Evolutionary conservation across 1,140 invertebrate species (phyloP), one percentile per base, ranked within the genome.

Genomic region (Leptopilina clavipes): DNA sequence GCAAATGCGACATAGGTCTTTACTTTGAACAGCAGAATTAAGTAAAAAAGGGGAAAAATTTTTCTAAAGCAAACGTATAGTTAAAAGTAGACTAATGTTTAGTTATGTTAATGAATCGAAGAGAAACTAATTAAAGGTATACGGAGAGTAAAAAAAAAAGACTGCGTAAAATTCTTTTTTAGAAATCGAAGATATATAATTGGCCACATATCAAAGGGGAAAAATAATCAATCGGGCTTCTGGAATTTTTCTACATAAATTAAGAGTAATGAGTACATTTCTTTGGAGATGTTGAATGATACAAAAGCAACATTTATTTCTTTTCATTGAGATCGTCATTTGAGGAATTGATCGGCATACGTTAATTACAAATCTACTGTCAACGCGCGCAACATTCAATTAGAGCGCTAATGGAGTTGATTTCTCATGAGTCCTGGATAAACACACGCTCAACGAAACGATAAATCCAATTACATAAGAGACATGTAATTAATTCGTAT

Each of bases 331-430:
- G 45, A 17, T 76, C 72, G 76, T 79, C 80, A 81, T 81, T 81
- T 81, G 79, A 74, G 80, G 81, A 65, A 65, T 25, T 77, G 81
- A 78, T 82, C 75, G 73, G 76, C 78, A 54, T 43, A 80, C 78
- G 77, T 82, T 82, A 82, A 82, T 82, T 82, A 79, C 81, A 74
- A 71, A 76, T 75, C 75, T 76, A 81, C 85, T 81, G 83, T 85
- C 84, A 84, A 83, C 79, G 79, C 74, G 81, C 80, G 72, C 77
- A 84, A 82, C 84, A 83, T 81, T 87, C 84, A 86, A 86, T 86
- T 84, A 85, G 77, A 79, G 80, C 79, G 83, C 84, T 86, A 87
- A 86, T 87, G 83, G 81, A 83, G 82, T 78, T 79, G 80, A 84
- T 84, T 86, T 85, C 82, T 77, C 81, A 75, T 75, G 76, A 74